Evolutionary conservation across 1,140 invertebrate genomes (phyloP), one percentile per base, ranked within the genome.

Genomic region (Pseudobourletiella spinata): DNA sequence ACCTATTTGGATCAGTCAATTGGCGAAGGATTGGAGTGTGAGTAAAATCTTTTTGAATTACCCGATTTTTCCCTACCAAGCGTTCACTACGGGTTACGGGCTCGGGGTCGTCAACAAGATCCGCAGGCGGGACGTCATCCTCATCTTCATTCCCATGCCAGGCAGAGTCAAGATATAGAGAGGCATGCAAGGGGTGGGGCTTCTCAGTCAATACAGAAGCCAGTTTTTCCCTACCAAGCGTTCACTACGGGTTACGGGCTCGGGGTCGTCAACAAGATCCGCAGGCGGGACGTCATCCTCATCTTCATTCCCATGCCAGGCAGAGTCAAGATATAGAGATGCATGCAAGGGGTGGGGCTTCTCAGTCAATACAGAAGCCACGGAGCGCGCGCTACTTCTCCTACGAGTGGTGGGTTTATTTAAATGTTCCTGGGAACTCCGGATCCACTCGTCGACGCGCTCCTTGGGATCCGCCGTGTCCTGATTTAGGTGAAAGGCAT

Each of bases 251-350:
- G 20, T 22, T 48, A 20, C 22, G 8, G 8, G 14, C 46, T 8
- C 46, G 14, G n/a, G n/a, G n/a, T n/a, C n/a, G n/a, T n/a, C n/a
- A 48, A 48, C 16, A 15, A 48, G 22, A 48, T 6, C 24, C 8
- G 8, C 18, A 6, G 50, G 14, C 25, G 11, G 22, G 14, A 4
- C 28, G 6, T 28, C 50, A 22, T 8, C 50, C 6, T 54, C 8
- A 11, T 8, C 50, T 11, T 30, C 25, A 22, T 63, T 16, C 35
- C 55, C 59, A 18, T 61, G 46, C 63, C 63, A 65, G 24, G 61
- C 51, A 6, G 63, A 57, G 16, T 65, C 51, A 30, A 61, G 63
- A 39, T 50, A 65, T 20, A 65, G 44, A 32, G 63, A 65, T 1
- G 59, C 46, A 52, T 60, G 50, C 51, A 39, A 26, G n/a, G 26